Conservation (phyloP, 2,797 vertebrate species). For the Ispidina picta region DNA sequence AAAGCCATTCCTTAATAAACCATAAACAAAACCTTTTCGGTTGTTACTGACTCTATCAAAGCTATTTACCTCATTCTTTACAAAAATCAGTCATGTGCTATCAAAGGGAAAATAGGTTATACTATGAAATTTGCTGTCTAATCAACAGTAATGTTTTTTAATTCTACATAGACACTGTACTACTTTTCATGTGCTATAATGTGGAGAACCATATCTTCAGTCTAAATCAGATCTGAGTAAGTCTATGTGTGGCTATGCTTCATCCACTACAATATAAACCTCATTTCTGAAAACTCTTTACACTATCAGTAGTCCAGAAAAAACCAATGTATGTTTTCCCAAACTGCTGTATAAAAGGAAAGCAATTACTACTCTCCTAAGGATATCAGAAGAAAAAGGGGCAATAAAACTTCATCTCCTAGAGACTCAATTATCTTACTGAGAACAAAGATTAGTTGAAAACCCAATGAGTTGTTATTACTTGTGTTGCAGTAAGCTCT, state of each 20-base stretch:
- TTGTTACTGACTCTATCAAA: not conserved
- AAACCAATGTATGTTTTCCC: not conserved
- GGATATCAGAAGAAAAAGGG: not conserved
- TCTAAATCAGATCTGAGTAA: not conserved
- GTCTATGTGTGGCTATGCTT: not conserved
- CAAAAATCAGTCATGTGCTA: not conserved
- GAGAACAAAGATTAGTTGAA: not conserved
- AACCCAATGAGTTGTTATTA: not conserved
- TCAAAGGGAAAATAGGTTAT: not conserved
- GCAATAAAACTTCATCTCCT: not conserved
- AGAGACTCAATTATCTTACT: not conserved
- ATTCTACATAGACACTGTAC: not conserved
- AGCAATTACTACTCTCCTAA: not conserved
- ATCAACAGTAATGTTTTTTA: not conserved
- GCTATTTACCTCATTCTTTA: not conserved
- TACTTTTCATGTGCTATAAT: not conserved
- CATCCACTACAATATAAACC: not conserved
- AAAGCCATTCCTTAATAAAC: not conserved
- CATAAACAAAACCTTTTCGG: not conserved
- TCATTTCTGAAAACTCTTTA: not conserved
- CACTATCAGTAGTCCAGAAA: not conserved
- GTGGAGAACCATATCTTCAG: accelerated
- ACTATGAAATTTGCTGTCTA: not conserved
- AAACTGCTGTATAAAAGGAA: not conserved
- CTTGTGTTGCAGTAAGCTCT: not conserved